These are phyloP conservation scores for Cydia pomonella DNA, from an alignment of 1,140 invertebrate genomes.

Conservation along the genomic window DNA sequence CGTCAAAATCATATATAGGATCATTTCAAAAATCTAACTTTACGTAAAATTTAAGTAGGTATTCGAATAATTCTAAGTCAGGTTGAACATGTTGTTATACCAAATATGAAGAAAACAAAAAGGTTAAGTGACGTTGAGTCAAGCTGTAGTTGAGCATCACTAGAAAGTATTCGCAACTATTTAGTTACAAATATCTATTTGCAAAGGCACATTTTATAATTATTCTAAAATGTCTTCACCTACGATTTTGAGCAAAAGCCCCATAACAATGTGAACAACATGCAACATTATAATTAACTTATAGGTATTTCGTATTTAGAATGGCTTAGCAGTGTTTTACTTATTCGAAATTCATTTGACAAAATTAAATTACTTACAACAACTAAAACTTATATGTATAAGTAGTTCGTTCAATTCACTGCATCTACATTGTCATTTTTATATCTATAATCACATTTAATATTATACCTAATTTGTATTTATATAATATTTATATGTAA, in stretches of 20 bases:
- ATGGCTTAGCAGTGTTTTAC: background rate
- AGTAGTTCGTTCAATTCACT: slow-evolving; percentile 32
- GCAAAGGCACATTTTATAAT: background rate
- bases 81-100: no score
- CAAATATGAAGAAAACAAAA: no score
- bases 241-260: background rate
- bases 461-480: slow-evolving; percentile 26
- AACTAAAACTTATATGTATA: slow-evolving; percentile 13
- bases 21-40: no score
- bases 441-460: slow-evolving; percentile 30
- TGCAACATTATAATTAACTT: background rate
- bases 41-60: no score
- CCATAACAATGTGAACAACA: slow-evolving; percentile 1
- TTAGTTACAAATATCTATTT: background rate
- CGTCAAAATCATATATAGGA: no score
- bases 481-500: slow-evolving; percentile 7
- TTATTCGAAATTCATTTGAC: background rate
- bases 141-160: background rate
- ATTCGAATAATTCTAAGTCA: no score
- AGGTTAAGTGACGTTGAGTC: no score
- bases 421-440: slow-evolving; percentile 18
- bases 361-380: slow-evolving; percentile 5
- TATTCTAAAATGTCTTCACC: background rate
- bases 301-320: slow-evolving; percentile 1
- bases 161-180: background rate